Percentiles rank a stretch among this genome's conserved stretches.
phyloP scores from a whole-genome alignment of 2,888 invertebrate species.

The Drosophila quinaria region DNA sequence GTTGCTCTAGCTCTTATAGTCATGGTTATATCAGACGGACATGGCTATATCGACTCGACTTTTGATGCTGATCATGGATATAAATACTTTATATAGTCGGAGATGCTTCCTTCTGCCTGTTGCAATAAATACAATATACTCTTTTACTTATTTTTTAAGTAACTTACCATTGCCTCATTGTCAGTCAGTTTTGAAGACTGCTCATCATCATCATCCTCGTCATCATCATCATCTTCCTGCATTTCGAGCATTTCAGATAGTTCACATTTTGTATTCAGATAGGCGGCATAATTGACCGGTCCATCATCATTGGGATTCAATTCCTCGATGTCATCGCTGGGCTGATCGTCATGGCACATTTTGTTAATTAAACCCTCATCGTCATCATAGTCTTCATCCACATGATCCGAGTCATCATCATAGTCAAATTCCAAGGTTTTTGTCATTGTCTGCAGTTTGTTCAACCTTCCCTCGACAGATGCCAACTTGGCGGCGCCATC shows the following conservation, averaged over 20 bases:
- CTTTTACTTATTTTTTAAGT: no score
- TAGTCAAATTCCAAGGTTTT: constrained; percentile 64
- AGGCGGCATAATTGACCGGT: constrained; percentile 45
- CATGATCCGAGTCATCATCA: constrained; percentile 53
- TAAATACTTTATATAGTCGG: no score
- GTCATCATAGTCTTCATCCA: constrained; percentile 45
- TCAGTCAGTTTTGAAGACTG: constrained; percentile 30
- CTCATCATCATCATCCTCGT: constrained; percentile 30
- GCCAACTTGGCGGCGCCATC: constrained; percentile 29
- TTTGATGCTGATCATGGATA: no score
- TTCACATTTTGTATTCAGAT: constrained; percentile 53
- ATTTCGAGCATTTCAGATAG: constrained; percentile 54
- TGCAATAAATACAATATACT: no score
- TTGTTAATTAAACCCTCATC: constrained; percentile 29
- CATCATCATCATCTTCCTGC: constrained; percentile 48
- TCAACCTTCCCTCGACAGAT: constrained; percentile 30
- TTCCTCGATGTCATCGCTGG: constrained; percentile 42
- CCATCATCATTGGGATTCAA: constrained; percentile 42
- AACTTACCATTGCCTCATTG: constrained; percentile 27
- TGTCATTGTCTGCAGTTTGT: constrained; percentile 38
- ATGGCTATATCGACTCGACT: no score
- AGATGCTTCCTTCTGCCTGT: no score
- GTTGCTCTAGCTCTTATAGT: no score
- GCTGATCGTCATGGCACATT: constrained; percentile 44
- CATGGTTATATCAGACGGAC: no score